Base-by-base conservation (phyloP, 2,113 vertebrate genomes). In the Trinectes maculatus region DNA sequence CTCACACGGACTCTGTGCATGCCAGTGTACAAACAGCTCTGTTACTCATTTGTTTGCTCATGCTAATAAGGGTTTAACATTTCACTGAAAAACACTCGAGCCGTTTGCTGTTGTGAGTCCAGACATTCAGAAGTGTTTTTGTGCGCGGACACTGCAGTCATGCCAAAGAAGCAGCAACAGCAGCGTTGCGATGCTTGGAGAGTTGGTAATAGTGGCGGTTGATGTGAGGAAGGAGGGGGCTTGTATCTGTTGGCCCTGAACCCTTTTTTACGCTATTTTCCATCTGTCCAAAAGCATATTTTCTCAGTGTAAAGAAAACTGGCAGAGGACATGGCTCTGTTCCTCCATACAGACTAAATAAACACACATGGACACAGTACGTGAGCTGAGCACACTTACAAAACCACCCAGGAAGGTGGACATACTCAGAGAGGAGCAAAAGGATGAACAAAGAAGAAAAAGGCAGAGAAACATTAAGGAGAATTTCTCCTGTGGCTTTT, bases 301-400 rank as follows among this genome's bases (percentile, higher is more conserved):
- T 91, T 91, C 80, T 87, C 82, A 88, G 79, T 79, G 88, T 85
- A 85, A 82, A 91, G 85, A 92, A 91, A 90, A 91, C 79, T 90
- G 89, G 88, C 85, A 71, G 81, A 69, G 79, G 62, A 74, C 53
- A 8, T 29, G 53, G 58, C 76, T 88, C 87, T 84, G 86, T 90
- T 91, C 87, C 87, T 79, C 89, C 85, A 76, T 79, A 68, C 84
- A 89, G 88, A 92, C 87, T 89, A 92, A 92, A 93, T 91, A 92
- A 92, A 89, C 87, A 91, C 54, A 52, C 74, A 74, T 79, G 71
- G 71, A 75, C 71, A 64, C 61, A 61, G 52, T 80, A 59, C 3
- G 46, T 80, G 65, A 79, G 71, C 44, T 43, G 59, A 73, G 42
- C 69, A 64, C 76, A 69, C 62, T 76, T 63, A 31, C 21, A 48